phyloP scores from a whole-genome alignment of 2,797 vertebrate genomes.

The Morus bassanus region DNA sequence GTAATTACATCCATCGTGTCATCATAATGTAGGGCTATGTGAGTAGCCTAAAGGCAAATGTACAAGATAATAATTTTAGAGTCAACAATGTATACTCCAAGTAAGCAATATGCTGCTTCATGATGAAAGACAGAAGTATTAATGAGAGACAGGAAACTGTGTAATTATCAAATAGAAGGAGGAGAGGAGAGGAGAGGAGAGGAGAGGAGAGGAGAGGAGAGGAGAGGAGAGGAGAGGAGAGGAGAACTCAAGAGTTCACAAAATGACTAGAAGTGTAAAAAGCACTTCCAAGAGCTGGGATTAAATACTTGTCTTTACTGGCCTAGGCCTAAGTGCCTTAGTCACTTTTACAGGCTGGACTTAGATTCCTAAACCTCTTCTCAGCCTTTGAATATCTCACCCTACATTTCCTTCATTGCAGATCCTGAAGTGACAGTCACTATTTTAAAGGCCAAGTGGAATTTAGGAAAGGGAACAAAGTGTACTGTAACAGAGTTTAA shows the following conservation, averaged over 20 bases:
- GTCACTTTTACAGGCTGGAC: neutral
- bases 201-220: neutral
- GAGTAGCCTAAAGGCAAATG: constrained; percentile 74
- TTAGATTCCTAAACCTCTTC: neutral
- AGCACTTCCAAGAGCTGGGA: neutral
- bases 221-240: neutral
- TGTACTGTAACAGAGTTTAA: neutral
- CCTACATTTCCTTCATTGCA: neutral
- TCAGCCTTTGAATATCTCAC: neutral
- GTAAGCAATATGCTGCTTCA: neutral
- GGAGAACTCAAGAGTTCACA: neutral
- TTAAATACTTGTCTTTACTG: neutral
- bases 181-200: neutral
- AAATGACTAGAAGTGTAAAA: neutral
- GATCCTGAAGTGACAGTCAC: neutral
- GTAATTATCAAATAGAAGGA: neutral
- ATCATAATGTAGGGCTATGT: constrained; percentile 79
- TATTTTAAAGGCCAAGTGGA: neutral
- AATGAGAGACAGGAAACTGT: neutral
- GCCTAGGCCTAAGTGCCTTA: neutral
- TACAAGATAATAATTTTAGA: constrained; percentile 27
- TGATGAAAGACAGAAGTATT: neutral
- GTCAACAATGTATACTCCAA: neutral
- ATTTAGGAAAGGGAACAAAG: neutral
- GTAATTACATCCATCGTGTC: constrained; percentile 77